phyloP scores from a whole-genome alignment of 2,888 invertebrate genomes.

The Tholera decimalis region DNA sequence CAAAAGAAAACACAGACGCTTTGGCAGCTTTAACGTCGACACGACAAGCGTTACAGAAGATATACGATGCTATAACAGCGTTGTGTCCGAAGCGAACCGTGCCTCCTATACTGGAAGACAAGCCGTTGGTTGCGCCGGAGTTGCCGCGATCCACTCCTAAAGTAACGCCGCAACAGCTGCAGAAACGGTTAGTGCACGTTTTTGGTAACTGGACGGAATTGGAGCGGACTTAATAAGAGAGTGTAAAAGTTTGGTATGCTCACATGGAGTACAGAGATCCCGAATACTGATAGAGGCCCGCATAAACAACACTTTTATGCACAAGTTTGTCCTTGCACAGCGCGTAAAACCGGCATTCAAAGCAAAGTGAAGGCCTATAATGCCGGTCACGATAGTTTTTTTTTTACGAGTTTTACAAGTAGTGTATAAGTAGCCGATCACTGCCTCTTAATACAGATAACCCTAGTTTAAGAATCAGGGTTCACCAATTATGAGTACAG shows the following conservation, averaged over 20 bases:
- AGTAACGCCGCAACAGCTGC: conserved; percentile 86
- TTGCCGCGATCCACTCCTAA: conserved; percentile 83
- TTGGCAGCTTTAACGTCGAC: conserved; percentile 91
- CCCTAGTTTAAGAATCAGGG: too few relatives aligned
- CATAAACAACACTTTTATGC: background rate
- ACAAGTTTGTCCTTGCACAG: background rate
- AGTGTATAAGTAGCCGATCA: too few relatives aligned
- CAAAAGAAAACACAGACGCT: conserved; percentile 92
- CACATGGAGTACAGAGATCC: background rate
- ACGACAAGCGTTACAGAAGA: conserved; percentile 92
- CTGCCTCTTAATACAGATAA: too few relatives aligned
- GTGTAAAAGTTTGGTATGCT: too few relatives aligned
- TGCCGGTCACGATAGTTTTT: too few relatives aligned
- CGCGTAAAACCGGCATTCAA: background rate
- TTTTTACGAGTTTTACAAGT: too few relatives aligned
- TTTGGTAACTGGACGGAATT: background rate
- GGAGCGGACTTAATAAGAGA: background rate
- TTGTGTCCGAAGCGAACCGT: conserved; percentile 92
- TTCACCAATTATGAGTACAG: too few relatives aligned
- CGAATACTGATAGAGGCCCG: background rate
- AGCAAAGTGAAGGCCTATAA: too few relatives aligned
- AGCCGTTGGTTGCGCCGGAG: conserved; percentile 80
- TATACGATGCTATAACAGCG: conserved; percentile 92
- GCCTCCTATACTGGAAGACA: conserved; percentile 90
- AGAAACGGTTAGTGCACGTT: conserved; percentile 82